phyloP scores from a whole-genome alignment of 2,888 invertebrate species.

The Lasioglossum marginatum region DNA sequence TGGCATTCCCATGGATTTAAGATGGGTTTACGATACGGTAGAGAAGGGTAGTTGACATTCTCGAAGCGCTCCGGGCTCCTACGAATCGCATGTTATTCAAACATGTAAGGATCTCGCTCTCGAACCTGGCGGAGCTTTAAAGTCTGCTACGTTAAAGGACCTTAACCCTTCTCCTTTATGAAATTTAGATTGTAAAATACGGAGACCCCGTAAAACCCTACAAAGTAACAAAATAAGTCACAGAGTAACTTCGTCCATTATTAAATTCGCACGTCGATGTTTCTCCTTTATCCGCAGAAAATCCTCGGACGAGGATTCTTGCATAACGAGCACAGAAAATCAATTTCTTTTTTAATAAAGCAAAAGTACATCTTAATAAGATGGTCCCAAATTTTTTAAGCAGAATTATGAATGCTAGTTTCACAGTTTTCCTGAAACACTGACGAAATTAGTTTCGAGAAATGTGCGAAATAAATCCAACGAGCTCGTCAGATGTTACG shows the following conservation, averaged over 20 bases:
- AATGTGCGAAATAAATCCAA: background rate
- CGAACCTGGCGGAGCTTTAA: background rate
- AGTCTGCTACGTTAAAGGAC: background rate
- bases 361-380: background rate
- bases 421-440: too few species aligned
- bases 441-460: background rate
- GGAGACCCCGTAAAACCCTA: background rate
- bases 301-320: background rate
- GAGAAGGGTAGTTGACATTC: slow-evolving; percentile 30
- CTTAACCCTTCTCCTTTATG: background rate
- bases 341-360: background rate
- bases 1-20: slow-evolving; percentile 33
- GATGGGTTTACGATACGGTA: slow-evolving; percentile 29
- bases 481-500: background rate
- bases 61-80: background rate
- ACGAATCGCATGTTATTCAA: slow-evolving; percentile 16
- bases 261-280: background rate
- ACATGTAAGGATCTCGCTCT: slow-evolving; percentile 5
- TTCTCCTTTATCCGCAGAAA: background rate
- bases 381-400: background rate
- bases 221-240: background rate
- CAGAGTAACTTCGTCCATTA: background rate
- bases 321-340: background rate
- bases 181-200: background rate
- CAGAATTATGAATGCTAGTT: background rate